A percentile compares a stretch with the other conserved stretches of the same genome.
Conservation (phyloP, 1,140 invertebrate species). For the Papilio aristodemus region DNA sequence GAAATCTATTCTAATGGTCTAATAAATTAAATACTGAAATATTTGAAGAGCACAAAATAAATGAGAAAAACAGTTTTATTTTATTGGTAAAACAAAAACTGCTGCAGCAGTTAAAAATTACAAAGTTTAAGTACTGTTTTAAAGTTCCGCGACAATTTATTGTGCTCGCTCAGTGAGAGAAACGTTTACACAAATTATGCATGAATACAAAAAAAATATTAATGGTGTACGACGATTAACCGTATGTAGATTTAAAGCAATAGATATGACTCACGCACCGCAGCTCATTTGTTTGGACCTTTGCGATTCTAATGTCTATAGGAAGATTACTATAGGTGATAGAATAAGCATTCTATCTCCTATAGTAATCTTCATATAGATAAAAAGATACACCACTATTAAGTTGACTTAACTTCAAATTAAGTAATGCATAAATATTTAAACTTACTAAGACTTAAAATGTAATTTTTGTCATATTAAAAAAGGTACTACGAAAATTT, state of each 20-base stretch:
- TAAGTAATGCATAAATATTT: too few relatives aligned
- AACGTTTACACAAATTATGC: neutral
- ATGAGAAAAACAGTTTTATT: neutral
- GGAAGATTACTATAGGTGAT: too few relatives aligned
- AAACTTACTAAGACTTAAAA: too few relatives aligned
- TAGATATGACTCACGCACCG: neutral
- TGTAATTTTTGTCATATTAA: too few relatives aligned
- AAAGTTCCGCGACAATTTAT: neutral
- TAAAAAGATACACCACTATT: too few relatives aligned
- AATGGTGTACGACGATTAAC: neutral
- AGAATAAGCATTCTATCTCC: too few relatives aligned
- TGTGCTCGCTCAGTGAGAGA: neutral
- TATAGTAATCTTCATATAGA: too few relatives aligned
- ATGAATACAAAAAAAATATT: neutral
- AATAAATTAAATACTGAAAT: neutral
- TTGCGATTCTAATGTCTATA: neutral
- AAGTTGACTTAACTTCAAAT: too few relatives aligned
- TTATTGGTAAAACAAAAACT: neutral
- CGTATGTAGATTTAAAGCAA: neutral
- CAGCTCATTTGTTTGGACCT: neutral
- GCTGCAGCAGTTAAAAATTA: neutral
- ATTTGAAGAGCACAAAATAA: neutral
- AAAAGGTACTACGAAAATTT: too few relatives aligned
- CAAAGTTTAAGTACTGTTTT: constrained; percentile 4
- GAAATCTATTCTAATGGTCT: too few relatives aligned